Percentiles rank a stretch among this genome's conserved stretches.
Evolutionary conservation across 2,113 vertebrate genomes (phyloP).

Genomic region (Sisor rabdophorus): DNA sequence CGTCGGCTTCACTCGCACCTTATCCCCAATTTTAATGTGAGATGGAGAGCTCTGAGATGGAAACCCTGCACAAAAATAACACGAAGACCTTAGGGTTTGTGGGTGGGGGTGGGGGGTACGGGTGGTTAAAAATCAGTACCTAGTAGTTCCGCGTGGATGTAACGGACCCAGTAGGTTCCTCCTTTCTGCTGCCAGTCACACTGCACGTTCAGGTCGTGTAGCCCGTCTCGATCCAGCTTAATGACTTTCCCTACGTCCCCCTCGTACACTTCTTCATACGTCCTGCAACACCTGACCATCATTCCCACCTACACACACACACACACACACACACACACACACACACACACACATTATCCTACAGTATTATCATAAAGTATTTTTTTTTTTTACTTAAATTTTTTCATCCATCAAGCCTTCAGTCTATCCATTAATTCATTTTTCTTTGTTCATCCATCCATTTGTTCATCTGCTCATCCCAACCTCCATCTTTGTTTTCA

Average conservation of each 20-base stretch:
- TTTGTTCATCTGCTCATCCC: too few species aligned
- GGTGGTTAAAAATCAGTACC: slow-evolving; percentile 62
- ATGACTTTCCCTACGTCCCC: slow-evolving; percentile 96
- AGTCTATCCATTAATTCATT: too few species aligned
- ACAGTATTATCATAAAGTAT: too few species aligned
- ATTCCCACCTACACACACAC: slow-evolving; percentile 82
- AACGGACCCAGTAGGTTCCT: slow-evolving; percentile 97
- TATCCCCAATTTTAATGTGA: slow-evolving; percentile 97
- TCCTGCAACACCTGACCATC: slow-evolving; percentile 97
- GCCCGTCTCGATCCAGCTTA: slow-evolving; percentile 91
- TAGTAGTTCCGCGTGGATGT: slow-evolving; percentile 92
- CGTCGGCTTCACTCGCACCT: slow-evolving; percentile 90
- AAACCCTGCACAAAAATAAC: slow-evolving; percentile 73
- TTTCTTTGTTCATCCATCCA: too few species aligned
- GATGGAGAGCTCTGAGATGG: slow-evolving; percentile 91
- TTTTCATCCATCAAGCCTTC: too few species aligned
- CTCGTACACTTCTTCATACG: slow-evolving; percentile 96
- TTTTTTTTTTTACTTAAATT: too few species aligned
- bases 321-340: not conserved
- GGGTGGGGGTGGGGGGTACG: not conserved
- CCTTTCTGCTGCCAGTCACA: slow-evolving; percentile 99
- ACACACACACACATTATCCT: too few species aligned
- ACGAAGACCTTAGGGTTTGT: too few species aligned
- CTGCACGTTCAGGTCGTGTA: slow-evolving; percentile 96
- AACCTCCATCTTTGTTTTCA: too few species aligned